Conservation (phyloP, 2,113 vertebrate species). For the Pygoscelis antarcticus region DNA sequence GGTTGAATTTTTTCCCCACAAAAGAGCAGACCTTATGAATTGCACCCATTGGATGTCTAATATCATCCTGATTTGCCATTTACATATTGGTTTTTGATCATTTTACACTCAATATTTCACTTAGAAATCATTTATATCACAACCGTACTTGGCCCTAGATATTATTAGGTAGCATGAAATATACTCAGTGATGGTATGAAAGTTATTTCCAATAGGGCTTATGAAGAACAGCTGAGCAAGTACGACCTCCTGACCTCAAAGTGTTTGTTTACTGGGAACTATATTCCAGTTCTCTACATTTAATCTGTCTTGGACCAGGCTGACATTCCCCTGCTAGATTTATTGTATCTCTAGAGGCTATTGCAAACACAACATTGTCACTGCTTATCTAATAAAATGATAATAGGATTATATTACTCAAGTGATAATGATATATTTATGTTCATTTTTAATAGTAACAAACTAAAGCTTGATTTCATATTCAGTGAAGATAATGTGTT, state of each 20-base stretch:
- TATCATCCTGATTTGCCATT: not conserved
- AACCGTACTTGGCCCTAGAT: not conserved
- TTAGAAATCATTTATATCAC: constrained; percentile 10
- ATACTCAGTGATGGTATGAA: constrained; percentile 50
- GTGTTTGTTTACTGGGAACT: constrained; percentile 70
- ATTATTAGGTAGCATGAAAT: constrained; percentile 54
- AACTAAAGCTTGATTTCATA: not conserved
- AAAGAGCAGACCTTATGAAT: not conserved
- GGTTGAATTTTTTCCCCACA: not conserved
- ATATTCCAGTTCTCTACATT: constrained; percentile 58
- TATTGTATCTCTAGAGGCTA: constrained; percentile 34
- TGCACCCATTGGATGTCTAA: not conserved
- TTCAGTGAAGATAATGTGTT: not conserved
- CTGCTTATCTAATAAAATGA: constrained; percentile 52
- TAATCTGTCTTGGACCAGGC: constrained; percentile 54
- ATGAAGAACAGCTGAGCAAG: constrained; percentile 67
- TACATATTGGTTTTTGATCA: constrained; percentile 25
- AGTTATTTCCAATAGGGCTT: constrained; percentile 63
- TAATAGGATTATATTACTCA: constrained; percentile 31
- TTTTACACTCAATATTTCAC: not conserved
- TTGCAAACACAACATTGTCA: constrained; percentile 46
- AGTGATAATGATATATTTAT: not conserved
- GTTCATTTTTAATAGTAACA: constrained; percentile 8
- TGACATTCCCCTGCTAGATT: constrained; percentile 52
- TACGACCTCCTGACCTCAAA: constrained; percentile 32